These are phyloP conservation scores for Gymnorhina tibicen DNA, from an alignment of 2,113 vertebrate species.

Conservation along the genomic window DNA sequence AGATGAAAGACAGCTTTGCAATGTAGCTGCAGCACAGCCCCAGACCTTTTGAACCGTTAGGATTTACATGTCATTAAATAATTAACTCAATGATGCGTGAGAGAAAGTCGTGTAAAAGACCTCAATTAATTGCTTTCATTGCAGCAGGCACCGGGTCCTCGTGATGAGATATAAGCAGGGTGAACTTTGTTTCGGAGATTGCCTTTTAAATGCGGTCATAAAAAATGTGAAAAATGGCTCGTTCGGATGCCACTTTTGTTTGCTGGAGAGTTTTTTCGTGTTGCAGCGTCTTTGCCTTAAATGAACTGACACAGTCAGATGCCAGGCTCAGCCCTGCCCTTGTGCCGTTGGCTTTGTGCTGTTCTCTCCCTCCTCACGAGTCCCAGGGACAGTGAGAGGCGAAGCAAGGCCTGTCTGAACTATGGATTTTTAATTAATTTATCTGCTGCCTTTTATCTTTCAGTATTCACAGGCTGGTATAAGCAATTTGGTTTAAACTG, in stretches of 20 bases:
- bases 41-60: not conserved
- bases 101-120: conserved; percentile 31
- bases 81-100: conserved; percentile 50
- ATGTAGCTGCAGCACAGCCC: not conserved
- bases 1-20: conserved; percentile 11
- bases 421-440: conserved; percentile 45
- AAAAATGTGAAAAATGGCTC: conserved; percentile 13
- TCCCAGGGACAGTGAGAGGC: not conserved
- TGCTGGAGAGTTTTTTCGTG: not conserved
- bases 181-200: conserved; percentile 39
- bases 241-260: not conserved
- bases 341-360: not conserved
- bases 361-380: not conserved
- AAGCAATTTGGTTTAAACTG: conserved; percentile 15
- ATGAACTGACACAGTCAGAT: not conserved
- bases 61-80: conserved; percentile 59
- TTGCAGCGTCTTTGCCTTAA: not conserved
- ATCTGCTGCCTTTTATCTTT: conserved; percentile 26
- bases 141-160: not conserved
- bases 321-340: not conserved
- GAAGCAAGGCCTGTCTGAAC: not conserved
- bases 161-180: not conserved
- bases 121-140: conserved; percentile 47
- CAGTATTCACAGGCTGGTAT: not conserved
- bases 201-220: conserved; percentile 19